phyloP scores from a whole-genome alignment of 2,888 invertebrate genomes.

The Cynaeus angustus region DNA sequence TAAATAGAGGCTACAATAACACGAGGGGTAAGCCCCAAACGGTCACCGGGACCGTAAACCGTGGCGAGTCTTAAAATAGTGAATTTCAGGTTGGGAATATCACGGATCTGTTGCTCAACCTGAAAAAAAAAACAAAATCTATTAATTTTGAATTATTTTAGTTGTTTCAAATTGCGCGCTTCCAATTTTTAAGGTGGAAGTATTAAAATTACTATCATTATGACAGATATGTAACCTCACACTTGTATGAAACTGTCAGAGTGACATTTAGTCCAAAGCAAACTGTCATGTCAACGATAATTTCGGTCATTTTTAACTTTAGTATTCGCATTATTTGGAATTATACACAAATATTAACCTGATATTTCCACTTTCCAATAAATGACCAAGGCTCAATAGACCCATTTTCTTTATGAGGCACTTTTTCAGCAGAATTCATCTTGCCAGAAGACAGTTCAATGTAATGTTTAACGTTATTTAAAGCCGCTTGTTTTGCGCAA shows the following conservation, averaged over 20 bases:
- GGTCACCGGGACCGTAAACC: conserved; percentile 91
- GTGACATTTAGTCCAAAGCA: too few relatives aligned
- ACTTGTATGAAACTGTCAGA: too few relatives aligned
- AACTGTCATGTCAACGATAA: too few relatives aligned
- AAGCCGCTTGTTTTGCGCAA: conserved; percentile 86
- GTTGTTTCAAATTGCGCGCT: too few relatives aligned
- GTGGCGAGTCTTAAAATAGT: conserved; percentile 88
- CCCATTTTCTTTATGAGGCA: conserved; percentile 84
- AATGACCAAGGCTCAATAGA: conserved; percentile 89
- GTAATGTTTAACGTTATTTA: conserved; percentile 79
- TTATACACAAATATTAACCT: conserved; percentile 66
- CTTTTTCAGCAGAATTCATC: conserved; percentile 87
- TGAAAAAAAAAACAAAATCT: conserved; percentile 48
- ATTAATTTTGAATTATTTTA: too few relatives aligned
- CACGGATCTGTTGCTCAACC: conserved; percentile 85
- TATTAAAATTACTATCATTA: too few relatives aligned
- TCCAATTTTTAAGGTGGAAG: too few relatives aligned
- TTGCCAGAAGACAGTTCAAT: conserved; percentile 91
- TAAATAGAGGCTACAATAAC: conserved; percentile 91
- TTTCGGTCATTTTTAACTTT: too few relatives aligned
- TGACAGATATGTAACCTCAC: too few relatives aligned
- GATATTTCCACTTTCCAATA: conserved; percentile 87
- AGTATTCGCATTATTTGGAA: too few relatives aligned
- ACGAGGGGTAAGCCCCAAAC: conserved; percentile 87
- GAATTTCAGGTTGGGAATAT: conserved; percentile 81